Evolutionary conservation across 2,797 vertebrate genomes (phyloP), one percentile per base, ranked within the genome.

Genomic region (Denticeps clupeoides): DNA sequence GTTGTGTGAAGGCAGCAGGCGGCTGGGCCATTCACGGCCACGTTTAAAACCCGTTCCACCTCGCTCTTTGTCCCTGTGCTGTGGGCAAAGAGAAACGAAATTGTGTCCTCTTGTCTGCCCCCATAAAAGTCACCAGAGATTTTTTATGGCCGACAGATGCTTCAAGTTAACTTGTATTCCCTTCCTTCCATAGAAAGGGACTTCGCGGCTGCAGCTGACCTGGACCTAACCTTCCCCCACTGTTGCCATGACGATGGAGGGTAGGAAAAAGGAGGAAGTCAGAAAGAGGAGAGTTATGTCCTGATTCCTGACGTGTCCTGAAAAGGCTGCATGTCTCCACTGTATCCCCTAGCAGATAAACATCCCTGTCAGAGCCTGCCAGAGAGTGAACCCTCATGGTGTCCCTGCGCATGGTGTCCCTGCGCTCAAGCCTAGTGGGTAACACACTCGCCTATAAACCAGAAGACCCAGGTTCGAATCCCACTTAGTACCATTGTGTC

Each of bases 91-190:
- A 41, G 53, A 65, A 58, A 63, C 63, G 58, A 59, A 58, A 68
- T 62, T 55, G 65, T 45, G 31, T 7, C 58, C 70, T 73, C 69
- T 81, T 81, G 76, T 80, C 73, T 67, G 46, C 63, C 56, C 58
- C 71, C 65, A 84, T 84, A 82, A 83, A 86, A 67, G 80, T 83
- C 80, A 79, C 7, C 3, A 12, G 22, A 57, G 33, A 77, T 57
- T 71, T 85, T n/a, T 85, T 87, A 85, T 78, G 56, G 72, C 54
- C 69, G 65, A 80, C 83, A 87, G 84, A 87, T 85, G 84, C 80
- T 78, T 18, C 40, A 64, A 70, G 67, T 19, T 66, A 77, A 74
- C 65, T 56, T 73, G 55, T 27, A 47, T 46, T 37, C 51, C 54
- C 11, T 26, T 47, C 28, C 46, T 32, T 38, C 42, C 18, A 19